A percentile compares a stretch with the other conserved stretches of the same genome.
phyloP scores from a whole-genome alignment of 1,140 invertebrate species.

The Pachyrhynchus sulphureomaculatus region DNA sequence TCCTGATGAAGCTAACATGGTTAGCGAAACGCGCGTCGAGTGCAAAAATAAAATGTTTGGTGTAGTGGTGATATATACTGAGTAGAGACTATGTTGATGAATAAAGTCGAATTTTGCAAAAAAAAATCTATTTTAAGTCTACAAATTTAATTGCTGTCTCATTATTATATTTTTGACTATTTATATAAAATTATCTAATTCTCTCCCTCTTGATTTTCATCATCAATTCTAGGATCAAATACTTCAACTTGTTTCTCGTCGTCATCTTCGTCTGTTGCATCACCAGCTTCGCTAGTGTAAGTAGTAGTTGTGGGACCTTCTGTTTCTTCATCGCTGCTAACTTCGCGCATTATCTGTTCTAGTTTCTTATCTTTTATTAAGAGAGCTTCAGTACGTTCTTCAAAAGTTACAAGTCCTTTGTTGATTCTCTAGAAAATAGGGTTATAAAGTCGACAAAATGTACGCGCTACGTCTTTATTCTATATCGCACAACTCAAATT shows the following conservation, averaged over 20 bases:
- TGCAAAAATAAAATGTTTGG: no score
- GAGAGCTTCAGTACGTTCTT: conserved; percentile 52
- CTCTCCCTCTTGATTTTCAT: not conserved
- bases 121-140: no score
- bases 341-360: conserved; percentile 42
- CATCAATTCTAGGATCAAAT: conserved; percentile 3
- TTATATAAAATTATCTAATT: not conserved
- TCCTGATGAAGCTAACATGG: no score
- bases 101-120: no score
- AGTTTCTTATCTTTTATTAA: conserved; percentile 34
- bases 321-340: conserved; percentile 42
- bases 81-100: no score
- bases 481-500: not conserved
- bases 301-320: conserved; percentile 35
- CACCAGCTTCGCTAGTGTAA: conserved; percentile 24
- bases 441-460: conserved; percentile 22
- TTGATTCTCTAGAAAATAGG: conserved; percentile 51
- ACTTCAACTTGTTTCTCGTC: not conserved
- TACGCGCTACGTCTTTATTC: not conserved
- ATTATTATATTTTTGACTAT: no score
- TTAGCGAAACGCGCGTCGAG: no score
- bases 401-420: conserved; percentile 53
- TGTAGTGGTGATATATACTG: no score
- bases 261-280: conserved; percentile 8
- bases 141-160: no score